Percentiles rank a stretch among this genome's conserved stretches.
These are phyloP conservation scores for Acleris sparsana DNA, from an alignment of 2,888 invertebrate genomes.

Conservation along the genomic window DNA sequence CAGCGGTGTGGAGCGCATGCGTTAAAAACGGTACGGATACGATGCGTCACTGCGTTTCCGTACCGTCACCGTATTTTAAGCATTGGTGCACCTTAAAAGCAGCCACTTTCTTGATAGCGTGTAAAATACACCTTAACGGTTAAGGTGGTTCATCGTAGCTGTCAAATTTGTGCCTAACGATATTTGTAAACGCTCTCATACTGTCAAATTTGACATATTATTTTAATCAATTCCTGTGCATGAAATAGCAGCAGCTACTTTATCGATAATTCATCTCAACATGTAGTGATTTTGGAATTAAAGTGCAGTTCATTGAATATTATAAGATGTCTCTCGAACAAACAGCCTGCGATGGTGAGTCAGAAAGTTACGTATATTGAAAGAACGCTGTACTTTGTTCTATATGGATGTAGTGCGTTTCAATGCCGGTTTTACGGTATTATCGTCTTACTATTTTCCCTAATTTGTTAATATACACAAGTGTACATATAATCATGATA, in stretches of 20 bases:
- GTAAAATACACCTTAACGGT: too few species aligned
- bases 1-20: too few species aligned
- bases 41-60: too few species aligned
- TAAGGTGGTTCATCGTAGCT: too few species aligned
- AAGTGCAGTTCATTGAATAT: conserved; percentile 31
- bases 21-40: too few species aligned
- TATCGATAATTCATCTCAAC: conserved; percentile 25
- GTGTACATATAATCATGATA: too few species aligned
- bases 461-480: too few species aligned
- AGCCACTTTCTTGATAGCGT: too few species aligned
- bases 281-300: conserved; percentile 30
- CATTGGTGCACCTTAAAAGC: too few species aligned
- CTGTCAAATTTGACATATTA: conserved; percentile 9
- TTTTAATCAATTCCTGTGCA: conserved; percentile 6
- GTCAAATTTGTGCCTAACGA: not conserved
- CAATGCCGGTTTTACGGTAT: conserved; percentile 11
- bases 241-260: conserved; percentile 9
- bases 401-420: not conserved
- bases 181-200: conserved; percentile 1
- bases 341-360: conserved; percentile 94
- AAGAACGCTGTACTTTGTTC: not conserved
- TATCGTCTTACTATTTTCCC: not conserved
- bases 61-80: too few species aligned
- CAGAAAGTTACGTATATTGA: not conserved
- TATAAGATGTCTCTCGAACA: conserved; percentile 91